Percentiles rank a stretch among this genome's conserved stretches.
phyloP scores from a whole-genome alignment of 2,888 invertebrate genomes.

The Ernsta delagoae region DNA sequence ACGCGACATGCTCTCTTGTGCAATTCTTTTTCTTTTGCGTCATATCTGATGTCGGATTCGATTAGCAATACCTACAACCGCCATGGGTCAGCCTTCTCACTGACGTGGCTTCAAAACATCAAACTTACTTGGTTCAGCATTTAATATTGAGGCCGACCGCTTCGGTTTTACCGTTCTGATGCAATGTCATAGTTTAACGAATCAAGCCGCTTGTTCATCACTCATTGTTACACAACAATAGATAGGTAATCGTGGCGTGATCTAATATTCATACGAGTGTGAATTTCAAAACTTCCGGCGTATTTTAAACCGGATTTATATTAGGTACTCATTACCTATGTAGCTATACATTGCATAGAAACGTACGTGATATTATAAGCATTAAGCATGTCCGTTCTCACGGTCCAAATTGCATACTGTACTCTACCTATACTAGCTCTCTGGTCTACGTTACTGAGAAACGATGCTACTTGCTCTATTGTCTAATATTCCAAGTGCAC shows the following conservation, averaged over 20 bases:
- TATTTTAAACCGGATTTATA: neutral
- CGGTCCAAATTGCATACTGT: neutral
- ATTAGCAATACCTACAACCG: slow-evolving; percentile 15
- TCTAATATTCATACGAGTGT: slow-evolving; percentile 2
- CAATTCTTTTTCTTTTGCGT: slow-evolving; percentile 7
- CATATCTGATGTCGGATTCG: slow-evolving; percentile 8
- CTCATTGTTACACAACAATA: slow-evolving; percentile 9
- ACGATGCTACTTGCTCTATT: too few species aligned
- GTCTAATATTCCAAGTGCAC: too few species aligned
- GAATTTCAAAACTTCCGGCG: slow-evolving; percentile 7
- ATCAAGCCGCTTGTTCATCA: neutral
- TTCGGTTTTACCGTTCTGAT: slow-evolving; percentile 15
- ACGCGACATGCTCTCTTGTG: slow-evolving; percentile 5
- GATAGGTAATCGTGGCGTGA: slow-evolving; percentile 3
- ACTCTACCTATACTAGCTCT: too few species aligned
- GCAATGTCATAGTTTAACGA: neutral
- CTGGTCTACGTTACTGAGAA: too few species aligned
- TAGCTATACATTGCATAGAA: neutral
- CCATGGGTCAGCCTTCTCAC: slow-evolving; percentile 9
- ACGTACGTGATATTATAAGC: neutral
- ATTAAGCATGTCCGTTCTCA: neutral
- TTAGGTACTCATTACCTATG: neutral
- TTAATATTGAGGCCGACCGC: slow-evolving; percentile 10
- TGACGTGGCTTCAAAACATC: neutral
- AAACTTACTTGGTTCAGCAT: neutral